Conservation (phyloP, 2,113 vertebrate genomes). For the Pseudorhombus dupliciocellatus region DNA sequence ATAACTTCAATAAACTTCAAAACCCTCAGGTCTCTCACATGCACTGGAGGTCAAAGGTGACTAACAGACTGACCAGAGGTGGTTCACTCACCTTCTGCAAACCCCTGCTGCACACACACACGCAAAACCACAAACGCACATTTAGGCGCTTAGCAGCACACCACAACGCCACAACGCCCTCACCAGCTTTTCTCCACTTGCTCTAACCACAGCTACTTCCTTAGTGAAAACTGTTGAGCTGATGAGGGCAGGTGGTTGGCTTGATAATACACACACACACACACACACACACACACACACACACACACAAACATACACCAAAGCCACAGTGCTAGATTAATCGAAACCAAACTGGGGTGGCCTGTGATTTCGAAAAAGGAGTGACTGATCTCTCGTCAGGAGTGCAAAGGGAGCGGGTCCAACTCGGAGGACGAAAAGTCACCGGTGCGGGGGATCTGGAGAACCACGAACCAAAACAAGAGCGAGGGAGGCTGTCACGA, state of each 20-base stretch:
- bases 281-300: constrained; percentile 12
- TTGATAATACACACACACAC: constrained; percentile 28
- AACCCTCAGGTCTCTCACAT: no score
- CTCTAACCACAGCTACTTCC: constrained; percentile 73
- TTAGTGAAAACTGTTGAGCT: constrained; percentile 62
- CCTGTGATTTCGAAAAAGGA: constrained; percentile 14
- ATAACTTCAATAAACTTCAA: no score
- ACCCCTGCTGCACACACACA: constrained; percentile 25
- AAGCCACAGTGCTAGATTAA: constrained; percentile 63
- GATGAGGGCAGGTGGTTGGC: constrained; percentile 62
- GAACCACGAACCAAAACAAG: constrained; percentile 40
- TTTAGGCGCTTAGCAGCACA: constrained; percentile 33
- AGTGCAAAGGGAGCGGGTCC: constrained; percentile 5
- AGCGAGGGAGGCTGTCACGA: constrained; percentile 17
- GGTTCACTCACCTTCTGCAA: constrained; percentile 41
- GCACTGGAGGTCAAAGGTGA: constrained; percentile 44
- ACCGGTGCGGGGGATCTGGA: constrained; percentile 24
- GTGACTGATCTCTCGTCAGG: constrained; percentile 7
- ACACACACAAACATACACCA: constrained; percentile 10
- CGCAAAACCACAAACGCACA: constrained; percentile 61
- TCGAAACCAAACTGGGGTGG: constrained; percentile 27
- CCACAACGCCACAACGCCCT: constrained; percentile 55
- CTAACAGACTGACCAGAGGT: constrained; percentile 58
- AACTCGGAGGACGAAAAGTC: constrained; percentile 8
- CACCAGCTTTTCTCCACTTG: constrained; percentile 24